phyloP scores from a whole-genome alignment of 2,797 vertebrate genomes.

The Thamnophis elegans region DNA sequence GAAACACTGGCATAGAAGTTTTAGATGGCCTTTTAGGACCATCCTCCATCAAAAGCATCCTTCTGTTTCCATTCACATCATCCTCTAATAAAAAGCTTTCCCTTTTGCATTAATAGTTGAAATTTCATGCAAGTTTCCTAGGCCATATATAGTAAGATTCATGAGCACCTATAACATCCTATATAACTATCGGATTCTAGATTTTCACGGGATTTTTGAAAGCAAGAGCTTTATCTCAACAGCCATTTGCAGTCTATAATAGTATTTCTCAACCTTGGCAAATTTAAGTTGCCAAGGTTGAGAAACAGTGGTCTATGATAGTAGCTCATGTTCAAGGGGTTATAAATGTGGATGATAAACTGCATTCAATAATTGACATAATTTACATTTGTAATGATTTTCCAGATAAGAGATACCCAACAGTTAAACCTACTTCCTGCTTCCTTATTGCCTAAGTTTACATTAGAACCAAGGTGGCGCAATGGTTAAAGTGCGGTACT shows the following conservation, averaged over 20 bases:
- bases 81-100: background rate
- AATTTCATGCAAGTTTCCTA: background rate
- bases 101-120: background rate
- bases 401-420: background rate
- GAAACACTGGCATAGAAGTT: no score
- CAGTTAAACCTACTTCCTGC: background rate
- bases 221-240: background rate
- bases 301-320: background rate
- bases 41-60: background rate
- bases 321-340: background rate
- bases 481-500: no score
- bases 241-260: background rate
- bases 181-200: background rate
- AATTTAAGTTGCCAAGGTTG: background rate
- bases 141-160: background rate
- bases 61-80: background rate
- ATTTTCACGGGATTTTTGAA: background rate
- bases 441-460: background rate
- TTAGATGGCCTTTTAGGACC: background rate
- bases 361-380: background rate
- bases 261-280: background rate
- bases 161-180: background rate
- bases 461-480: background rate
- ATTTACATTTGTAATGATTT: background rate
- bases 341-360: background rate